Evolutionary conservation across 2,797 vertebrate genomes (phyloP).

Genomic region (Triplophysa yarkandensis): DNA sequence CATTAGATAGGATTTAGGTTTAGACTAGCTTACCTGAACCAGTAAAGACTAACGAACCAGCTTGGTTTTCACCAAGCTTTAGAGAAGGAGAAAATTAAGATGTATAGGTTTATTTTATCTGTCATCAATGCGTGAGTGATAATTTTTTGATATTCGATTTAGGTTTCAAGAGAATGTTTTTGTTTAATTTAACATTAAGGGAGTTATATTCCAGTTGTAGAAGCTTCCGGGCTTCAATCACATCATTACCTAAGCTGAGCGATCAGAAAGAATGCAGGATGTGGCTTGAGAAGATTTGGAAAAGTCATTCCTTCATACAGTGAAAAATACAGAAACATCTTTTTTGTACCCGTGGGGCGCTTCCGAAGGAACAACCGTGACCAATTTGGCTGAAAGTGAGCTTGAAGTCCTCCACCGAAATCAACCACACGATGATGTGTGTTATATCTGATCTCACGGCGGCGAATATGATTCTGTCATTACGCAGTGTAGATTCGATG

Average conservation of each 20-base stretch:
- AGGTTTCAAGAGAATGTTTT: background rate
- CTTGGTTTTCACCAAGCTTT: background rate
- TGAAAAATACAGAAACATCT: constrained; percentile 24
- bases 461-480: constrained; percentile 42
- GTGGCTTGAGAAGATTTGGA: constrained; percentile 36
- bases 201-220: constrained; percentile 4
- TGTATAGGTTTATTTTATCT: no score
- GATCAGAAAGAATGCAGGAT: constrained; percentile 30
- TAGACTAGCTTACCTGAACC: background rate
- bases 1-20: background rate
- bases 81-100: background rate
- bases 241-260: constrained; percentile 18
- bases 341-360: background rate
- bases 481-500: background rate
- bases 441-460: constrained; percentile 27
- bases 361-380: constrained; percentile 18
- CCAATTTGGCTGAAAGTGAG: constrained; percentile 17
- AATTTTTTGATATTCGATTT: background rate
- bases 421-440: background rate
- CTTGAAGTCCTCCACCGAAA: constrained; percentile 12
- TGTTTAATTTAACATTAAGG: background rate
- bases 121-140: background rate
- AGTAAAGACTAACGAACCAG: background rate
- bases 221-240: constrained; percentile 8
- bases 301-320: constrained; percentile 25